A percentile compares a stretch with the other conserved stretches of the same genome.
Evolutionary conservation across 2,888 invertebrate species (phyloP).

Genomic region (Blomia tropicalis): DNA sequence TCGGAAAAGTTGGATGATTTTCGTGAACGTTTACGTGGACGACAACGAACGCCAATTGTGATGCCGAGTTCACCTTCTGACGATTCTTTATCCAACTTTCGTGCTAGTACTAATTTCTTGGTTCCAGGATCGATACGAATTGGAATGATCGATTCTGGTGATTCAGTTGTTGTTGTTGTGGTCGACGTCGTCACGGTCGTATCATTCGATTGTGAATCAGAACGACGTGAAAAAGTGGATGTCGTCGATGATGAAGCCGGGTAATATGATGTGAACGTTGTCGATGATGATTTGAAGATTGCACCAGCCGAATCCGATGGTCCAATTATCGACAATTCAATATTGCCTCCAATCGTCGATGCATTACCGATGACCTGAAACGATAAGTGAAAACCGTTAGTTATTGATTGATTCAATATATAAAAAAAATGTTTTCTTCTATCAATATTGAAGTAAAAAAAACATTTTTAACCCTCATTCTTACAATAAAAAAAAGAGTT

Average conservation of each 20-base stretch:
- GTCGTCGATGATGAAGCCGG: neutral
- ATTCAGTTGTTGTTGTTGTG: constrained; percentile 46
- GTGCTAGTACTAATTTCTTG: constrained; percentile 60
- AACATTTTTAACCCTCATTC: neutral
- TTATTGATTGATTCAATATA: too few relatives aligned
- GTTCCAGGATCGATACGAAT: constrained; percentile 57
- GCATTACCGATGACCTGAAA: constrained; percentile 25
- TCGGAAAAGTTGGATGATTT: neutral
- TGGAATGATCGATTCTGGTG: constrained; percentile 19
- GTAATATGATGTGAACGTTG: neutral
- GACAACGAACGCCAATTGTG: constrained; percentile 37
- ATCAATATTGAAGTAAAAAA: neutral
- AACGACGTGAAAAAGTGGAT: constrained; percentile 45
- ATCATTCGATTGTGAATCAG: constrained; percentile 44
- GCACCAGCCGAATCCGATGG: constrained; percentile 18
- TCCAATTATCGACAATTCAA: constrained; percentile 9
- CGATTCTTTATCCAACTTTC: constrained; percentile 53
- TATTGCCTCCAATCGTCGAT: constrained; percentile 11
- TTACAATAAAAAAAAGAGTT: neutral
- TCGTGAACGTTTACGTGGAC: constrained; percentile 39
- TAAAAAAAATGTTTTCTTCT: neutral
- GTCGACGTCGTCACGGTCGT: constrained; percentile 60
- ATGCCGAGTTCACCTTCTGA: constrained; percentile 28
- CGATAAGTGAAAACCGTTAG: too few relatives aligned
- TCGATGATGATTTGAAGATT: constrained; percentile 47